Percentiles rank a stretch among this genome's conserved stretches.
phyloP scores from a whole-genome alignment of 2,797 vertebrate species.

The Oreochromis mossambicus region DNA sequence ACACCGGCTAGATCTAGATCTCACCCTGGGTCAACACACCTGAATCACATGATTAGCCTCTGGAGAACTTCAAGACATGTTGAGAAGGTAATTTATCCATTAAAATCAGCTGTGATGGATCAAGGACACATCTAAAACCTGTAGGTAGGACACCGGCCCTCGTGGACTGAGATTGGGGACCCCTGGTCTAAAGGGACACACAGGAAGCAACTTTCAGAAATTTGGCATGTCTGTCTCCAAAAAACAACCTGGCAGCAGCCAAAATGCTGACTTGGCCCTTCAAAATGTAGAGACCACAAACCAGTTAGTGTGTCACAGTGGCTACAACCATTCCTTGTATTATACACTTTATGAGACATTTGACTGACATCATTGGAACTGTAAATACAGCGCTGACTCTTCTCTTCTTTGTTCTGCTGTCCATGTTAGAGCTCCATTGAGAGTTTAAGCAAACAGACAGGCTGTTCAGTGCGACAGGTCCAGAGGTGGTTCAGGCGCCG shows the following conservation, averaged over 20 bases:
- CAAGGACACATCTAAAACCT: too few relatives aligned
- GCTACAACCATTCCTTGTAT: not conserved
- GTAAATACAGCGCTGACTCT: not conserved
- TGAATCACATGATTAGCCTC: too few relatives aligned
- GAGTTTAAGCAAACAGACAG: slow-evolving; percentile 79
- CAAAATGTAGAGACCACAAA: not conserved
- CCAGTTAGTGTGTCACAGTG: not conserved
- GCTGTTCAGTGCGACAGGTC: slow-evolving; percentile 81
- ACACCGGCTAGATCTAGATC: too few relatives aligned
- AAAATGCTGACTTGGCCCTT: not conserved
- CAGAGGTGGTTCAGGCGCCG: slow-evolving; percentile 92
- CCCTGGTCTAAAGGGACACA: not conserved
- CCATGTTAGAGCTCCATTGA: slow-evolving; percentile 81
- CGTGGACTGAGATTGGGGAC: too few relatives aligned
- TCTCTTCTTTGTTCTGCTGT: not conserved
- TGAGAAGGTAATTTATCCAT: too few relatives aligned
- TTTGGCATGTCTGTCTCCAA: not conserved
- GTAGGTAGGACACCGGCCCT: too few relatives aligned
- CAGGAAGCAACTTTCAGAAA: not conserved
- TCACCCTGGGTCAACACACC: too few relatives aligned
- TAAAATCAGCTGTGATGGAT: too few relatives aligned
- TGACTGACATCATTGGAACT: not conserved
- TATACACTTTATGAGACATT: not conserved
- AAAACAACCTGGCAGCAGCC: not conserved
- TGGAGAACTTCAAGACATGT: too few relatives aligned